Evolutionary conservation across 2,113 vertebrate species (phyloP).

Genomic region (Pterocles gutturalis): DNA sequence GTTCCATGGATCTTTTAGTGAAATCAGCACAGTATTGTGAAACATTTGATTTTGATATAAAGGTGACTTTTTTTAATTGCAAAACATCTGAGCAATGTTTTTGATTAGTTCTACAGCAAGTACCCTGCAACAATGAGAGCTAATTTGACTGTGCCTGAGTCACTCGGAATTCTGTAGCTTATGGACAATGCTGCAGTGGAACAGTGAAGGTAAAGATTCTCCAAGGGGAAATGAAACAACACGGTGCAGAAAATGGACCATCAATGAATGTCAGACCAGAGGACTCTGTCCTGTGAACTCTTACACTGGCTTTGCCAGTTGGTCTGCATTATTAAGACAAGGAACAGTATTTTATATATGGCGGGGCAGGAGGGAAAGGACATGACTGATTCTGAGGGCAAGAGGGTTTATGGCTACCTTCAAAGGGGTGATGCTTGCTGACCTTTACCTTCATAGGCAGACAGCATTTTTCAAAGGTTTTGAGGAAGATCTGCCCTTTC

Average conservation of each 20-base stretch:
- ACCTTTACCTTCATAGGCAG: rapidly evolving
- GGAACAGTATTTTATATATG: neutral
- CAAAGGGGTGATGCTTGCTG: neutral
- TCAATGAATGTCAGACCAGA: neutral
- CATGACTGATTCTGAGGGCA: neutral
- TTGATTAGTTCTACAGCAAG: neutral
- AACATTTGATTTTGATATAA: neutral
- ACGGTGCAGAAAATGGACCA: neutral
- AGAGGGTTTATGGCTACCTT: neutral
- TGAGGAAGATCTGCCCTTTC: neutral
- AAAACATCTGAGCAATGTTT: neutral
- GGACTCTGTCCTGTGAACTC: neutral
- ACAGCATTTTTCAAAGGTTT: neutral
- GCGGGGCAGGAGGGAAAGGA: neutral
- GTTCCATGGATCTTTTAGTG: neutral
- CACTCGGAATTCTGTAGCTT: neutral
- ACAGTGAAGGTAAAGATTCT: neutral
- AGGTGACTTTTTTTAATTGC: neutral
- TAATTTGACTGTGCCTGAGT: neutral
- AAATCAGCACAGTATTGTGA: neutral
- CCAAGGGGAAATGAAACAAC: neutral
- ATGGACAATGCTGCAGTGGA: neutral
- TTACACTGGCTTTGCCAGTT: neutral
- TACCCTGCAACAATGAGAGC: neutral
- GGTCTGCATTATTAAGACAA: neutral